Base-by-base conservation (phyloP, 2,113 vertebrate species). In the Nibea coibor region DNA sequence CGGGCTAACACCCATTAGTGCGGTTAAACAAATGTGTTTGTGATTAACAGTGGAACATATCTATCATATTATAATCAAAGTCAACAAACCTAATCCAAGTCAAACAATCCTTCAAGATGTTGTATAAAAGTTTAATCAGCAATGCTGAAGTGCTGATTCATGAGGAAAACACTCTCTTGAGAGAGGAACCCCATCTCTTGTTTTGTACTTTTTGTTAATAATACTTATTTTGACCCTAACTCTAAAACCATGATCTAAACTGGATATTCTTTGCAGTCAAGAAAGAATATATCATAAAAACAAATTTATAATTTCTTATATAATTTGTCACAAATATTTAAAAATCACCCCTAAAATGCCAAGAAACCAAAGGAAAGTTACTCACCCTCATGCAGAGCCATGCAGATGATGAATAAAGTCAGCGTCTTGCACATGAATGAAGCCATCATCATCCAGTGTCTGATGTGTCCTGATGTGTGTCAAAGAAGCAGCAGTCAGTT, bases 331-430 rank as follows among this genome's bases (percentile, higher is more conserved):
- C 4, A 43, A 22, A 3, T 67, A 16, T 28, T n/a, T n/a, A 8
- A 39, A 61, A 47, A 10, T 20, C 8, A 57, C 0, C 6, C 35
- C 2, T 31, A 57, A 28, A 58, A 68, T 20, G 1, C 19, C 0
- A 57, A 5, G 5, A 31, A 72, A 48, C 0, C 4, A 5, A 39
- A 57, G 26, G 56, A 20, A 70, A 43, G 42, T 43, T 45, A 74
- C 93, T 91, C 80, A 95, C 95, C 93, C 31, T 94, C 85, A 47
- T 93, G 84, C 53, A 94, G 80, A 78, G 88, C 28, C 66, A 88
- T 68, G 66, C 86, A 83, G 80, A 94, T 61, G 73, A 93, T 10
- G 12, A 76, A 8, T 1, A 92, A 58, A 62, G 86, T 43, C 66
- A 95, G 45, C 2, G 71, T 57, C 39, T 66, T 89, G 79, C 26